A percentile compares a stretch with the other conserved stretches of the same genome.
phyloP scores from a whole-genome alignment of 2,797 vertebrate species.

The Sebastes minor region DNA sequence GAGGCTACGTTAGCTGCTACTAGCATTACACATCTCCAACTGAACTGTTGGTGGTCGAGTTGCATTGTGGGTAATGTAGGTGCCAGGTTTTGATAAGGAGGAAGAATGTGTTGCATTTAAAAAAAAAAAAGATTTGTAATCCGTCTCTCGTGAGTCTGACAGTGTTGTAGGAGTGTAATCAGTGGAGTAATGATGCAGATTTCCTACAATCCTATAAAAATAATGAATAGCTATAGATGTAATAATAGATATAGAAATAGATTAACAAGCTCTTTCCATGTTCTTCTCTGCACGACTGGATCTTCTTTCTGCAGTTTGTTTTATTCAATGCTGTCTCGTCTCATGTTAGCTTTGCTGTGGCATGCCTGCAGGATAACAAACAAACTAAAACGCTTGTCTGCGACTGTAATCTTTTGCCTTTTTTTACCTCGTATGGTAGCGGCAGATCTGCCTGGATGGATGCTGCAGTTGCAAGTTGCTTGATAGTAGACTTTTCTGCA shows the following conservation, averaged over 20 bases:
- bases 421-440: background rate
- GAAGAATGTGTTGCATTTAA: background rate
- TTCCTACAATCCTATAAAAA: background rate
- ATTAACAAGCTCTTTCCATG: background rate
- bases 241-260: background rate
- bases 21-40: too few species aligned
- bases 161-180: background rate
- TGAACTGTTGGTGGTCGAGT: background rate
- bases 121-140: background rate
- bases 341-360: slow-evolving; percentile 20
- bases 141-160: background rate
- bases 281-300: background rate
- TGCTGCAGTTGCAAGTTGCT: background rate
- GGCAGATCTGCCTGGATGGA: background rate
- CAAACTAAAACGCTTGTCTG: background rate
- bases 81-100: background rate
- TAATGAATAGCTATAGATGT: fast-evolving
- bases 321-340: background rate
- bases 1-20: too few species aligned
- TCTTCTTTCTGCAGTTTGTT: background rate
- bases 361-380: slow-evolving; percentile 33
- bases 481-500: background rate
- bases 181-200: background rate
- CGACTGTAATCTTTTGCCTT: background rate
- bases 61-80: background rate